Percentiles rank a stretch among this genome's conserved stretches.
These are phyloP conservation scores for Eucera pruinosa DNA, from an alignment of 2,888 invertebrate genomes.

Conservation along the genomic window DNA sequence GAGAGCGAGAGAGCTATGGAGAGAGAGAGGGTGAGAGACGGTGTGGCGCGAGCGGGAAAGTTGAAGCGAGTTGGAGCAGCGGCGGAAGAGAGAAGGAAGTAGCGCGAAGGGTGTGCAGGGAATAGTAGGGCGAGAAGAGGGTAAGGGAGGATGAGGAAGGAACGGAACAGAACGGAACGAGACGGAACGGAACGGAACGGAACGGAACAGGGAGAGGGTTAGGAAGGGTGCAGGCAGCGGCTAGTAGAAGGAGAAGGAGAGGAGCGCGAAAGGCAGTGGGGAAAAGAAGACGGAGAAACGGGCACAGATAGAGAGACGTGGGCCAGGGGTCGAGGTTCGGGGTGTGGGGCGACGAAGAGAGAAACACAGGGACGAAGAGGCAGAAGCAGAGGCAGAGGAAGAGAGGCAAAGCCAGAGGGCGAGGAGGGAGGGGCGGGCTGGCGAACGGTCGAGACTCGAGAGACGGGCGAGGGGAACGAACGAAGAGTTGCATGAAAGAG, in stretches of 20 bases:
- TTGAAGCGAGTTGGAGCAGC: constrained; percentile 22
- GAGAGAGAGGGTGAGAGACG: constrained; percentile 19
- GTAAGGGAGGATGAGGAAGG: constrained; percentile 45
- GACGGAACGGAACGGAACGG: constrained; percentile 1
- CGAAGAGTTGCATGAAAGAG: constrained; percentile 55
- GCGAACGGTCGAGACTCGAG: constrained; percentile 62
- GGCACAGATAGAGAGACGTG: constrained; percentile 32
- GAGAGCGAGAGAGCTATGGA: too few relatives aligned
- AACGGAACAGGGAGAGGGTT: constrained; percentile 48
- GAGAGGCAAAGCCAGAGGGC: constrained; percentile 54
- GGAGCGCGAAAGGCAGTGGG: constrained; percentile 42
- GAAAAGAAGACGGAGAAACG: constrained; percentile 37
- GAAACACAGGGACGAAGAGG: constrained; percentile 48
- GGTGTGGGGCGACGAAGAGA: constrained; percentile 57
- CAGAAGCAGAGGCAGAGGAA: constrained; percentile 56
- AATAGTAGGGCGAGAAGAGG: constrained; percentile 29
- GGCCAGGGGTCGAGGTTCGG: constrained; percentile 56
- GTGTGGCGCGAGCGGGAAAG: constrained; percentile 5
- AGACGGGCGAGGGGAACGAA: constrained; percentile 73
- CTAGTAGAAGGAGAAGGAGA: constrained; percentile 45
- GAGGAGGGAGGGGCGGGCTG: constrained; percentile 49
- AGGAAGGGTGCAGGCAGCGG: constrained; percentile 55
- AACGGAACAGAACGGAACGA: constrained; percentile 26
- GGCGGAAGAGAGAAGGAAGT: constrained; percentile 33
- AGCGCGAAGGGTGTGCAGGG: constrained; percentile 51